Conservation (phyloP, 2,888 invertebrate species). For the Tiliacea citrago region DNA sequence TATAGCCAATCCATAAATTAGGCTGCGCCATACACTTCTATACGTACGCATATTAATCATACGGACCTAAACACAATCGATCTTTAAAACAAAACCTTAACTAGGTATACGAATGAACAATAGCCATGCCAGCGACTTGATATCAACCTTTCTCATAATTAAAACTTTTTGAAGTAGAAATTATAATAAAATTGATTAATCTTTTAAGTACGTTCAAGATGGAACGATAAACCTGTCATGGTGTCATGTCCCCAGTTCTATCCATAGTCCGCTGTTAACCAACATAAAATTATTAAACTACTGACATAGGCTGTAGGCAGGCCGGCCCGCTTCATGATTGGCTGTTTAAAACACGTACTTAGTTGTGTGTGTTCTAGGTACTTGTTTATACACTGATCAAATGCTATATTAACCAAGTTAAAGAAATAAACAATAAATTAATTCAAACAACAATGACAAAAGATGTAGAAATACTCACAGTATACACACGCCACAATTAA, state of each 20-base stretch:
- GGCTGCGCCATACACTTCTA: constrained; percentile 59
- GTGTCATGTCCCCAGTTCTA: constrained; percentile 30
- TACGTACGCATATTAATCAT: constrained; percentile 59
- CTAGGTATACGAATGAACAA: constrained; percentile 43
- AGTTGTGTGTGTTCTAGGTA: constrained; percentile 35
- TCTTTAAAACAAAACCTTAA: constrained; percentile 57
- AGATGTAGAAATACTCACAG: constrained; percentile 39
- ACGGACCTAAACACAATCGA: constrained; percentile 60
- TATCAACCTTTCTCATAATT: constrained; percentile 51
- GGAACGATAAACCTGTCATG: constrained; percentile 51
- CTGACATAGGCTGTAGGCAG: not conserved
- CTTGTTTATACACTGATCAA: constrained; percentile 39
- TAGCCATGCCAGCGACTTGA: constrained; percentile 26
- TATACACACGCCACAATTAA: constrained; percentile 26
- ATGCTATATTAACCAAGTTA: constrained; percentile 50
- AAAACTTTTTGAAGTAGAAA: constrained; percentile 48
- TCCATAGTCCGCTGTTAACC: constrained; percentile 9
- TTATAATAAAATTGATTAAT: constrained; percentile 48
- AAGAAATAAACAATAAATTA: constrained; percentile 54
- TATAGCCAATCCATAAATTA: constrained; percentile 59
- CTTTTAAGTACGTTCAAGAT: constrained; percentile 49
- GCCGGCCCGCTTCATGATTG: not conserved
- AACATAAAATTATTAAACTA: constrained; percentile 9
- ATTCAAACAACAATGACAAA: constrained; percentile 52
- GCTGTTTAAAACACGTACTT: not conserved